A percentile compares a stretch with the other conserved stretches of the same genome.
These are phyloP conservation scores for Hippocampus mohnikei DNA, from an alignment of 2,113 vertebrate genomes.

Conservation along the genomic window DNA sequence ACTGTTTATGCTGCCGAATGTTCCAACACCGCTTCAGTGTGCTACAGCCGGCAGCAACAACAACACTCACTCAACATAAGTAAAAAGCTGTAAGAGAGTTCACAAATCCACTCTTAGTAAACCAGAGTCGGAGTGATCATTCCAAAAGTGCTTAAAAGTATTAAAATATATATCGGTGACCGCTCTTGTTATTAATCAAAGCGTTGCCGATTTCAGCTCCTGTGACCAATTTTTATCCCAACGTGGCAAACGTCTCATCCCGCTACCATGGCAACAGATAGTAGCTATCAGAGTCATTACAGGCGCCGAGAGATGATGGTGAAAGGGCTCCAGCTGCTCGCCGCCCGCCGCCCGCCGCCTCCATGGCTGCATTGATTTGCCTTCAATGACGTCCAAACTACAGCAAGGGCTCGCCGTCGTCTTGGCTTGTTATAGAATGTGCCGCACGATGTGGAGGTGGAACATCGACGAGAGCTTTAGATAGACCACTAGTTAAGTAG, in stretches of 20 bases:
- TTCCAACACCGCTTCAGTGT: constrained; percentile 66
- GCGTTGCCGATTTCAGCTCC: not conserved
- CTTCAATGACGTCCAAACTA: constrained; percentile 47
- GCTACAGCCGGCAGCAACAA: constrained; percentile 28
- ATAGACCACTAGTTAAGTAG: constrained; percentile 20
- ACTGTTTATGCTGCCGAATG: constrained; percentile 39
- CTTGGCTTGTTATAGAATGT: constrained; percentile 33
- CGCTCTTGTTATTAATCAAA: not conserved
- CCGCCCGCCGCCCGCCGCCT: constrained; percentile 9
- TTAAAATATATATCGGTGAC: not conserved
- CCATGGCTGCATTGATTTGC: constrained; percentile 49
- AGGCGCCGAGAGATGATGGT: constrained; percentile 36
- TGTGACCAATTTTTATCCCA: constrained; percentile 20
- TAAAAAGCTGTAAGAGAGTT: constrained; percentile 8
- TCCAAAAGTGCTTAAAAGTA: not conserved
- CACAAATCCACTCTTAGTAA: not conserved
- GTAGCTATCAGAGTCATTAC: constrained; percentile 46
- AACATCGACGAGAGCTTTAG: constrained; percentile 28
- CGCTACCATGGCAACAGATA: constrained; percentile 33
- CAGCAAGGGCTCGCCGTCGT: constrained; percentile 17
- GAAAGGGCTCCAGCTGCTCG: constrained; percentile 27
- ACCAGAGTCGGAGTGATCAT: not conserved
- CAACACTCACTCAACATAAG: constrained; percentile 46
- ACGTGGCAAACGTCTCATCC: constrained; percentile 15
- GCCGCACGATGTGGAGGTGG: constrained; percentile 16